Conservation (phyloP, 2,113 vertebrate species). For the Rhinolophus ferrumequinum region DNA sequence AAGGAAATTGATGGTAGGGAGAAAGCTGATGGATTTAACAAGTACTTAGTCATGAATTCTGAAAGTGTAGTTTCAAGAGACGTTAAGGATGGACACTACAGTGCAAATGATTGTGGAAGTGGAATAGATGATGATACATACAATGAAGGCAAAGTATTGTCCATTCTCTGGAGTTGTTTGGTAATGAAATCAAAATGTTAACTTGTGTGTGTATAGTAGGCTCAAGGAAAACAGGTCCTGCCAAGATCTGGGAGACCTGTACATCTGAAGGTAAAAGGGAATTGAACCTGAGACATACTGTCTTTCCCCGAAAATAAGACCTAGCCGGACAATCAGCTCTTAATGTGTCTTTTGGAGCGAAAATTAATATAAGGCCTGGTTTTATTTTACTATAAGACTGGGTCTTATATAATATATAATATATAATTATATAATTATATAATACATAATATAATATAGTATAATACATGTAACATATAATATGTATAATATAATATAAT, state of each 20-base stretch:
- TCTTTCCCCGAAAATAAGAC: too few relatives aligned
- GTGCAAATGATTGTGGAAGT: slow-evolving; percentile 9
- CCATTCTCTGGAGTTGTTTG: slow-evolving; percentile 30
- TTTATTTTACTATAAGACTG: too few relatives aligned
- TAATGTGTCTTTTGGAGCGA: too few relatives aligned
- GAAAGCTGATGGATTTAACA: slow-evolving; percentile 31
- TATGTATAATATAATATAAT: too few relatives aligned
- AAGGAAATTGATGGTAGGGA: not conserved
- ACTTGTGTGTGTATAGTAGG: not conserved
- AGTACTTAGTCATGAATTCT: not conserved
- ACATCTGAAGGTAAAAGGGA: not conserved
- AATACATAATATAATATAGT: too few relatives aligned
- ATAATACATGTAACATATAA: too few relatives aligned
- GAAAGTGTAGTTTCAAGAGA: slow-evolving; percentile 4
- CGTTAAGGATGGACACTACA: not conserved
- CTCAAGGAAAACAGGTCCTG: not conserved
- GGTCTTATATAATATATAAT: too few relatives aligned
- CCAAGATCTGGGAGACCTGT: slow-evolving; percentile 24
- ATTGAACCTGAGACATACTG: not conserved
- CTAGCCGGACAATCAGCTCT: too few relatives aligned
- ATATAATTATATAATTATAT: too few relatives aligned
- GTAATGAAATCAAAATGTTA: slow-evolving; percentile 34
- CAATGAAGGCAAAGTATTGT: not conserved
- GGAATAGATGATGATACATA: not conserved
- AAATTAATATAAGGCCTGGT: too few relatives aligned